Evolutionary conservation across 2,113 vertebrate genomes (phyloP).

Genomic region (Castor canadensis): DNA sequence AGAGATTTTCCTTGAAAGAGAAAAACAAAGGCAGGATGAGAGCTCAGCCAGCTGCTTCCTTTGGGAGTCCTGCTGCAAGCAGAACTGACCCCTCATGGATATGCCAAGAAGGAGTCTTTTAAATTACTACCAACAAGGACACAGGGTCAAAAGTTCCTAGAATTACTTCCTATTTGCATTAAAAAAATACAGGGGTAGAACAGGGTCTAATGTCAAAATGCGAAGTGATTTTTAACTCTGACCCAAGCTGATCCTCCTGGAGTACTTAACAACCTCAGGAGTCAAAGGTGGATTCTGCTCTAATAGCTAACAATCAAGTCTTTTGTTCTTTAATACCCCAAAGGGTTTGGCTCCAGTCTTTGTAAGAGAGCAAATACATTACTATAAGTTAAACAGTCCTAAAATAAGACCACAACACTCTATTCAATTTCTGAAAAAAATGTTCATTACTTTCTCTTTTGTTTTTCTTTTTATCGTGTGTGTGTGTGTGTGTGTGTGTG

Average conservation of each 20-base stretch:
- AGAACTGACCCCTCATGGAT: constrained; percentile 1
- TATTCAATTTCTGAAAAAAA: too few relatives aligned
- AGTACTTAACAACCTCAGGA: neutral
- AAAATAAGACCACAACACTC: neutral
- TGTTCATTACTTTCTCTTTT: too few relatives aligned
- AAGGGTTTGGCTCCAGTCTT: neutral
- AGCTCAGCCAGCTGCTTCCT: constrained; percentile 61
- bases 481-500: neutral
- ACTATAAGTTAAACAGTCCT: neutral
- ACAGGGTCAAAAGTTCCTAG: constrained; percentile 50
- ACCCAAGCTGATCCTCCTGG: neutral
- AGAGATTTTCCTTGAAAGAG: constrained; percentile 70
- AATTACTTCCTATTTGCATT: constrained; percentile 55
- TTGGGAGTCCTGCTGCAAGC: neutral
- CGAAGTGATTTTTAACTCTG: neutral
- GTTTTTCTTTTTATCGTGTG: neutral
- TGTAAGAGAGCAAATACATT: neutral
- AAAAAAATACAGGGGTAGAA: neutral
- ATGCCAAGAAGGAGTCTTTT: constrained; percentile 45
- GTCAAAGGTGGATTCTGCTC: neutral
- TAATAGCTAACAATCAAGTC: too few relatives aligned
- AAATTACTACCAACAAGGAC: constrained; percentile 8
- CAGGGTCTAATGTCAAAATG: neutral
- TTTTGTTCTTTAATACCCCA: neutral
- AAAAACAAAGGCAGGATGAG: constrained; percentile 68